Conservation (phyloP, 1,140 invertebrate genomes). For the Druon quercuslanigerum region DNA sequence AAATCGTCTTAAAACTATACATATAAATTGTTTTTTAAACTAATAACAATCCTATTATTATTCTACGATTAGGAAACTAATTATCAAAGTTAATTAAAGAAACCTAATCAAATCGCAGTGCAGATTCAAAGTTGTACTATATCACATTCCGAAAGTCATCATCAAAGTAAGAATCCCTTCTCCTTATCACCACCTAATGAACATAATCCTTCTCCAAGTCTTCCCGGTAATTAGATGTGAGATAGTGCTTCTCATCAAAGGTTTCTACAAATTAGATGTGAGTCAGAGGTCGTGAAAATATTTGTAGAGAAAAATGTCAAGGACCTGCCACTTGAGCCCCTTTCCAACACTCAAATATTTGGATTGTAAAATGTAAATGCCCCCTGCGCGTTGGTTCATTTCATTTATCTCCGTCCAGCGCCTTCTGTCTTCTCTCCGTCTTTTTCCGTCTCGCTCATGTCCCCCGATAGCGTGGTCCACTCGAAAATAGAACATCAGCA, state of each 20-base stretch:
- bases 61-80: too few species aligned
- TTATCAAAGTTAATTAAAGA: too few species aligned
- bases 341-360: constrained; percentile 7
- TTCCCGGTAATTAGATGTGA: not conserved
- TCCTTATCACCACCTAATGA: too few species aligned
- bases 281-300: not conserved
- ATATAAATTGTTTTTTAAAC: too few species aligned
- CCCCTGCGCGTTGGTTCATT: constrained; percentile 17
- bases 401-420: constrained; percentile 27
- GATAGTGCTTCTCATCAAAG: not conserved
- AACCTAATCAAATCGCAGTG: too few species aligned
- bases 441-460: constrained; percentile 45
- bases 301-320: not conserved
- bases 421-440: constrained; percentile 35
- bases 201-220: too few species aligned
- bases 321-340: not conserved
- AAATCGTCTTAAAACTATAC: too few species aligned
- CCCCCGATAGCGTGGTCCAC: constrained; percentile 67
- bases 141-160: too few species aligned
- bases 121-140: too few species aligned
- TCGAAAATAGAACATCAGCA: constrained; percentile 71
- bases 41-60: too few species aligned
- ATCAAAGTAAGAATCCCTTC: too few species aligned
- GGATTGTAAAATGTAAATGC: constrained; percentile 15
- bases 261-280: not conserved